Evolutionary conservation across 2,888 invertebrate species (phyloP).

Genomic region (Parochlus steinenii): DNA sequence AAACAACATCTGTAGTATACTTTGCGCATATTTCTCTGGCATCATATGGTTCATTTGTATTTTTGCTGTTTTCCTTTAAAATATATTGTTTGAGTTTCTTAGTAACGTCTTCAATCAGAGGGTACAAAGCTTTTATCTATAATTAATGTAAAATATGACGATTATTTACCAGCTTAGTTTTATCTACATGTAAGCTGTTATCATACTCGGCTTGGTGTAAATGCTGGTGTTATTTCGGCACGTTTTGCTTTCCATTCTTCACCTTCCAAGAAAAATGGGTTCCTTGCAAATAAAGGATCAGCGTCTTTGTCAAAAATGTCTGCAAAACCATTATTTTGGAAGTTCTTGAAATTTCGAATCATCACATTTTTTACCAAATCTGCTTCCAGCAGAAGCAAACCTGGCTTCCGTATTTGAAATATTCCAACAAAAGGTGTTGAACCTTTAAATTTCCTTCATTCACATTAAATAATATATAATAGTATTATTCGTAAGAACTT

Average conservation of each 20-base stretch:
- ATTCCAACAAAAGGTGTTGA: constrained; percentile 25
- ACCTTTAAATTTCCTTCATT: constrained; percentile 1
- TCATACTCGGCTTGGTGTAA: constrained; percentile 33
- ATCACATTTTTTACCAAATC: constrained; percentile 25
- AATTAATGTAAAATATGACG: background rate
- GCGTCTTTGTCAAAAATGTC: constrained; percentile 30
- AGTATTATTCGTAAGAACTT: too few relatives aligned
- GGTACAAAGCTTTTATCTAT: constrained; percentile 30
- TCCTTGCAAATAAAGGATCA: constrained; percentile 32
- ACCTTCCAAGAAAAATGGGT: constrained; percentile 32
- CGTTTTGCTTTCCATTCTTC: constrained; percentile 34
- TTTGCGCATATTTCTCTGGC: constrained; percentile 17
- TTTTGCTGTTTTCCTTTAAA: too few relatives aligned
- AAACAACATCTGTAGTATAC: constrained; percentile 31
- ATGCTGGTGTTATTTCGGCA: constrained; percentile 32
- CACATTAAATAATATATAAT: background rate
- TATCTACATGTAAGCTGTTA: background rate
- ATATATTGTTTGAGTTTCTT: too few relatives aligned
- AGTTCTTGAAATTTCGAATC: constrained; percentile 29
- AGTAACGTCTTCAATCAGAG: constrained; percentile 30
- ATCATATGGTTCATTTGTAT: too few relatives aligned
- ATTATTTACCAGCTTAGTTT: background rate
- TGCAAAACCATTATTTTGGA: constrained; percentile 23
- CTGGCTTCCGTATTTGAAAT: constrained; percentile 23
- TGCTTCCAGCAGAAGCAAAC: constrained; percentile 25